Conservation (phyloP, 2,797 vertebrate genomes). For the Thaleichthys pacificus region DNA sequence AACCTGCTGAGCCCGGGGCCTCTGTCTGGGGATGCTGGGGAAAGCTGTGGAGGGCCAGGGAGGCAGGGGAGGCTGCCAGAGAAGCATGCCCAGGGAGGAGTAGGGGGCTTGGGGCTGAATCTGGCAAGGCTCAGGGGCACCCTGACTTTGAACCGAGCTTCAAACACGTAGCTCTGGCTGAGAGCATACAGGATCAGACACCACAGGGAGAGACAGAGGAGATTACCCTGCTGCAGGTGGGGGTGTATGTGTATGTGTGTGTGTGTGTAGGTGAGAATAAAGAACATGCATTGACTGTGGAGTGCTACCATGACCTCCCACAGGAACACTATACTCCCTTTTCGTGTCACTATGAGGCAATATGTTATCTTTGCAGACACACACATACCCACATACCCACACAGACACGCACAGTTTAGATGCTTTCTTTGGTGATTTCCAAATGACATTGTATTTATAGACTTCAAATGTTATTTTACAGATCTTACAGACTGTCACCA, state of each 20-base stretch:
- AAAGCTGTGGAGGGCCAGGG: background rate
- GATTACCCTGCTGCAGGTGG: background rate
- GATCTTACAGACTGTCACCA: background rate
- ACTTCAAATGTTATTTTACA: background rate
- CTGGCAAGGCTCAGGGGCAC: conserved; percentile 33
- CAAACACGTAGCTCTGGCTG: conserved; percentile 44
- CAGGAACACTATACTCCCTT: background rate
- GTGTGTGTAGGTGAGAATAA: background rate
- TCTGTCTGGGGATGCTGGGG: background rate
- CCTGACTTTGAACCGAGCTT: conserved; percentile 57
- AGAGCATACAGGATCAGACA: conserved; percentile 44
- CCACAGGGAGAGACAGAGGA: conserved; percentile 19
- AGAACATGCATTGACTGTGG: conserved; percentile 1
- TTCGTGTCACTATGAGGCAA: conserved; percentile 13
- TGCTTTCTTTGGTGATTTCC: background rate
- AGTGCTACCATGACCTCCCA: background rate
- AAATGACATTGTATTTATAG: conserved; percentile 25
- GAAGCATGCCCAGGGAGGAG: conserved; percentile 30
- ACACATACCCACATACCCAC: conserved; percentile 8
- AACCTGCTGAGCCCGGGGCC: conserved; percentile 9
- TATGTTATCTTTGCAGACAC: conserved; percentile 28
- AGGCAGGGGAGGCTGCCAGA: background rate
- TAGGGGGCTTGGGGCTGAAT: conserved; percentile 32
- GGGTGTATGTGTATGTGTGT: conserved; percentile 10
- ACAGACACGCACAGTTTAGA: conserved; percentile 10